These are phyloP conservation scores for Crotalus helleri DNA, from an alignment of 2,113 vertebrate genomes.

Conservation along the genomic window DNA sequence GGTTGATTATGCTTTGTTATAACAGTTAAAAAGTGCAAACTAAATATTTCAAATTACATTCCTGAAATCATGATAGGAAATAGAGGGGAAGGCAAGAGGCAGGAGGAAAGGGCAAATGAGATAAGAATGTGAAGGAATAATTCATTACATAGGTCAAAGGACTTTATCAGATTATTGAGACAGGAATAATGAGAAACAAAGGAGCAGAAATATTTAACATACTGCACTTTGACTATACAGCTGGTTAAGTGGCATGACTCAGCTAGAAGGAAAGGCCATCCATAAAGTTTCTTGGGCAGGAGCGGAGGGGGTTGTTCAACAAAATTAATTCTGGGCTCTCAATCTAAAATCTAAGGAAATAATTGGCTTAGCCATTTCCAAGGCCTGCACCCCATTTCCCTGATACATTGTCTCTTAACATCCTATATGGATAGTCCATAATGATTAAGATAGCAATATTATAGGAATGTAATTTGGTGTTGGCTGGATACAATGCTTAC, in stretches of 20 bases:
- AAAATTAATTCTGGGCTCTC: not conserved
- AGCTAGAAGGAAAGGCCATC: constrained; percentile 25
- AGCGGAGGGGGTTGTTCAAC: not conserved
- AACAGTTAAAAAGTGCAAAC: constrained; percentile 26
- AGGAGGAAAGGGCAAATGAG: constrained; percentile 34
- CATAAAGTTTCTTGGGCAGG: constrained; percentile 17
- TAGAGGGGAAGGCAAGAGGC: constrained; percentile 2
- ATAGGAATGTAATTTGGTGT: not conserved
- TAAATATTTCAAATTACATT: constrained; percentile 39
- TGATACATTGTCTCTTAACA: constrained; percentile 1
- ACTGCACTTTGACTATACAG: constrained; percentile 29
- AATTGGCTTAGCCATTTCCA: not conserved
- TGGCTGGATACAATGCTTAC: not conserved
- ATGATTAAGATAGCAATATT: not conserved
- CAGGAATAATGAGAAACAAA: constrained; percentile 44
- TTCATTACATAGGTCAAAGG: constrained; percentile 47
- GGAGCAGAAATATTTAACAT: constrained; percentile 37
- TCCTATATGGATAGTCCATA: not conserved
- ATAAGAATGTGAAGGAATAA: constrained; percentile 38
- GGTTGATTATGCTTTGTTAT: not conserved
- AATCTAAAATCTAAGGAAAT: not conserved
- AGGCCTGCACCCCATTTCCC: not conserved
- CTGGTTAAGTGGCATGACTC: constrained; percentile 20
- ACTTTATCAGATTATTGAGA: constrained; percentile 29
- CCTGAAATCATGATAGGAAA: constrained; percentile 29